Conservation (phyloP, 2,113 vertebrate genomes). For the Sturnus vulgaris region DNA sequence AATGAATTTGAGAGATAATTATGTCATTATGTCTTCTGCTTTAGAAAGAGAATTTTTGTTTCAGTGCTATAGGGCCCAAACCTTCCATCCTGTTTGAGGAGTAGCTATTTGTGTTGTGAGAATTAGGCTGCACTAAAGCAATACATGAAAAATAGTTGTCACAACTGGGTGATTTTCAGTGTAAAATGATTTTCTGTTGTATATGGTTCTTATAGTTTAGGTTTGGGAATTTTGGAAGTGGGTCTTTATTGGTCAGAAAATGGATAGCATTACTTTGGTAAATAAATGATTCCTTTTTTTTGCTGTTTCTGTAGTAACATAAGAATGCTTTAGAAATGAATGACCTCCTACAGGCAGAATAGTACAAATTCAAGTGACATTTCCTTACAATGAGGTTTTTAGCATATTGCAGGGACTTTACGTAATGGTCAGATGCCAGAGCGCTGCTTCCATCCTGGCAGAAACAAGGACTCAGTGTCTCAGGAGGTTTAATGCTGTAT, state of each 20-base stretch:
- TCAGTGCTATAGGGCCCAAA: not conserved
- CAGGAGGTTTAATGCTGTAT: slow-evolving; percentile 59
- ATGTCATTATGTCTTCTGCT: not conserved
- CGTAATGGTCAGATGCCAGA: not conserved
- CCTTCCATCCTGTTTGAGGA: not conserved
- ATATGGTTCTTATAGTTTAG: not conserved
- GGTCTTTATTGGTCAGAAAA: not conserved
- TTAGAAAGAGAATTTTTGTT: not conserved
- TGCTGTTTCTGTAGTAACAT: slow-evolving; percentile 57
- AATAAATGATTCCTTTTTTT: not conserved
- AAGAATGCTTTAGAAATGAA: slow-evolving; percentile 52
- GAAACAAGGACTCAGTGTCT: slow-evolving; percentile 66
- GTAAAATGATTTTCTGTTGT: not conserved
- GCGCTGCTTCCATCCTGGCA: slow-evolving; percentile 9
- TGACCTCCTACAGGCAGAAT: slow-evolving; percentile 60
- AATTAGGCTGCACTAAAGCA: not conserved
- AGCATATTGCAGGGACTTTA: slow-evolving; percentile 47
- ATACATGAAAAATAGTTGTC: not conserved
- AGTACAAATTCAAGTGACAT: slow-evolving; percentile 66
- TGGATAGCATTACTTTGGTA: not conserved
- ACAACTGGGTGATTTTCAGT: not conserved
- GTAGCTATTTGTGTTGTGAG: not conserved
- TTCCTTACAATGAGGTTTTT: slow-evolving; percentile 70
- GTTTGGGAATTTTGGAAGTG: not conserved
- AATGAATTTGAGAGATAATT: not conserved